Evolutionary conservation across 2,113 vertebrate species (phyloP).

Genomic region (Mastomys coucha): DNA sequence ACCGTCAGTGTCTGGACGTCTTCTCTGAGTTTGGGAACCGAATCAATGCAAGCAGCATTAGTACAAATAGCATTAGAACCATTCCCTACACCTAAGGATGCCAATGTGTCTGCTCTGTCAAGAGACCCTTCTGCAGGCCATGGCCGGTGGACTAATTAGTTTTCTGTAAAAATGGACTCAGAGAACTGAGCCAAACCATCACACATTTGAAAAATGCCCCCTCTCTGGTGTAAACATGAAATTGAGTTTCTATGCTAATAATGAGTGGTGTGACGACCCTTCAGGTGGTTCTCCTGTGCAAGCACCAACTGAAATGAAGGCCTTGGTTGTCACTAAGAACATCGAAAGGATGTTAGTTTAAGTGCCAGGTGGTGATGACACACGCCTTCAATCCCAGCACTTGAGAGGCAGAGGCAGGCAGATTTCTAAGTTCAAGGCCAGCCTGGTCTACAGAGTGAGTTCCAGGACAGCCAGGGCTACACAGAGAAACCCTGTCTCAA

Average conservation of each 20-base stretch:
- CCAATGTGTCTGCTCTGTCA: not conserved
- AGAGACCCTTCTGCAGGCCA: not conserved
- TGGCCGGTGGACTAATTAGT: constrained; percentile 50
- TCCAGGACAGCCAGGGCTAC: too few relatives aligned
- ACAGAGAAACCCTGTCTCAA: too few relatives aligned
- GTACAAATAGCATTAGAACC: too few relatives aligned
- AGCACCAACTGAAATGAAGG: constrained; percentile 31
- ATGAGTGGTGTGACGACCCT: constrained; percentile 38
- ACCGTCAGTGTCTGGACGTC: too few relatives aligned
- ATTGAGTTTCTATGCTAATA: constrained; percentile 69
- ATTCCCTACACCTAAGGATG: not conserved
- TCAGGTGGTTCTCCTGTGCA: constrained; percentile 31
- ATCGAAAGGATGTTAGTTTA: constrained; percentile 56
- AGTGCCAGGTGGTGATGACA: too few relatives aligned
- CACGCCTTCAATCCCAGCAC: too few relatives aligned
- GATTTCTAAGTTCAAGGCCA: too few relatives aligned
- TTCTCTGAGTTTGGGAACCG: too few relatives aligned
- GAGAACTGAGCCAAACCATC: not conserved
- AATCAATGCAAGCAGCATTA: too few relatives aligned
- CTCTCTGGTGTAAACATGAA: not conserved
- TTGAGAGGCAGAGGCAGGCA: too few relatives aligned
- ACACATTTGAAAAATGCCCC: constrained; percentile 24
- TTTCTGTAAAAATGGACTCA: constrained; percentile 53
- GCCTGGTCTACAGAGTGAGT: too few relatives aligned
- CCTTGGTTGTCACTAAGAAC: constrained; percentile 41